Evolutionary conservation across 2,888 invertebrate genomes (phyloP), one percentile per base, ranked within the genome.

Genomic region (Aquatica leii): DNA sequence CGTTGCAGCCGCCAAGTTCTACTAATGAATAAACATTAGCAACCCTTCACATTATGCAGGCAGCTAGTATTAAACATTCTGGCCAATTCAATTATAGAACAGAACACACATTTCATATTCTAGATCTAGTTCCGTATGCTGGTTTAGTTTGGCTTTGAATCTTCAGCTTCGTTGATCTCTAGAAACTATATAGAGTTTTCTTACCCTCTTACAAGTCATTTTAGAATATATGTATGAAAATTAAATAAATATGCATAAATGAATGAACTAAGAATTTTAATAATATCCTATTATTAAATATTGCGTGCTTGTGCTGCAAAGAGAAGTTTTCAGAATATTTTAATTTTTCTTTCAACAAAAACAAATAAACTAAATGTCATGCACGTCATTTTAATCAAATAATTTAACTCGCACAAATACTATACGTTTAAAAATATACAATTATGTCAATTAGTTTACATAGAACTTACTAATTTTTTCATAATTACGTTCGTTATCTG

Each of bases 11-110:
- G 63, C 61, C 68, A 62, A 68, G 68, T 67, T 65, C 67, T 68
- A 66, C 68, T 74, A 75, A 77, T 78, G 78, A 79, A 80, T 80
- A 80, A 79, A 80, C 79, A 80, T 80, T 77, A 77, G 78, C 76
- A 76, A 76, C 78, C 78, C 78, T 78, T 77, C 78, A 76, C 76
- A 79, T 80, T 80, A 80, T 80, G 80, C 79, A 80, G 73, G 76
- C 78, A 73, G 75, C 76, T 74, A 75, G 74, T 78, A 79, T 79
- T 79, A 78, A 77, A 78, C 78, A 78, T 79, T 78, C 78, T 78
- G 79, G 77, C 78, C 80, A 78, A 81, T 80, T 80, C 80, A 80
- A 81, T 81, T 81, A 81, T 78, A 77, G 76, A 78, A 77, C 75
- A 77, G 76, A 75, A 76, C 76, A 77, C 76, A 77, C 77, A 78